Percentiles rank a stretch among this genome's conserved stretches.
phyloP scores from a whole-genome alignment of 2,113 vertebrate species.

The Cyrtonyx montezumae region DNA sequence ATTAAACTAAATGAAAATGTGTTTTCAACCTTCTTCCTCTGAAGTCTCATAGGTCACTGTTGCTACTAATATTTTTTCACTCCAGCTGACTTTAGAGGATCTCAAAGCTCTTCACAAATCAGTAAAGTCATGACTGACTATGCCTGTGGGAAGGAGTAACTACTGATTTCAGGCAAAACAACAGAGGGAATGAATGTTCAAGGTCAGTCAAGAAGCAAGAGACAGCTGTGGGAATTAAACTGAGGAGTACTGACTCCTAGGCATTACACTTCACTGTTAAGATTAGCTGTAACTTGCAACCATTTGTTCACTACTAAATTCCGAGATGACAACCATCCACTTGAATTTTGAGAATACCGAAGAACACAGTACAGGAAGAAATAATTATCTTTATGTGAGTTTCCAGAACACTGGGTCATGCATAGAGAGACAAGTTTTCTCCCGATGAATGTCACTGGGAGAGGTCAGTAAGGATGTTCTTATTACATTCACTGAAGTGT shows the following conservation, averaged over 20 bases:
- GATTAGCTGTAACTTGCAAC: constrained; percentile 16
- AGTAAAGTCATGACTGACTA: background rate
- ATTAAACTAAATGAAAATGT: constrained; percentile 64
- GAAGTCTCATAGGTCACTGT: constrained; percentile 12
- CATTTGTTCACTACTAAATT: background rate
- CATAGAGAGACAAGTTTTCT: background rate
- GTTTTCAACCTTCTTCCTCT: constrained; percentile 6
- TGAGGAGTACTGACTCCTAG: background rate
- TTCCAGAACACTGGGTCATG: constrained; percentile 37
- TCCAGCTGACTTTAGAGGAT: background rate
- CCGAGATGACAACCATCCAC: constrained; percentile 1
- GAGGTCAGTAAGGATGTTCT: constrained; percentile 37
- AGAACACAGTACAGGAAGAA: background rate
- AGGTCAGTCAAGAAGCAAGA: constrained; percentile 13
- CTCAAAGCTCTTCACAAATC: background rate
- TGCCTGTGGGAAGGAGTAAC: background rate
- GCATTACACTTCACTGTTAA: background rate
- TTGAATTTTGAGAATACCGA: constrained; percentile 33
- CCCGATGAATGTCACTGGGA: constrained; percentile 30
- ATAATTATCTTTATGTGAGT: constrained; percentile 15
- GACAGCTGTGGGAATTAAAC: background rate
- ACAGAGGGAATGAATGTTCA: background rate
- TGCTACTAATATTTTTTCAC: background rate
- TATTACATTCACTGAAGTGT: constrained; percentile 35
- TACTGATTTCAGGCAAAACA: background rate